phyloP scores from a whole-genome alignment of 2,888 invertebrate genomes.

The Phrixothrix hirtus region DNA sequence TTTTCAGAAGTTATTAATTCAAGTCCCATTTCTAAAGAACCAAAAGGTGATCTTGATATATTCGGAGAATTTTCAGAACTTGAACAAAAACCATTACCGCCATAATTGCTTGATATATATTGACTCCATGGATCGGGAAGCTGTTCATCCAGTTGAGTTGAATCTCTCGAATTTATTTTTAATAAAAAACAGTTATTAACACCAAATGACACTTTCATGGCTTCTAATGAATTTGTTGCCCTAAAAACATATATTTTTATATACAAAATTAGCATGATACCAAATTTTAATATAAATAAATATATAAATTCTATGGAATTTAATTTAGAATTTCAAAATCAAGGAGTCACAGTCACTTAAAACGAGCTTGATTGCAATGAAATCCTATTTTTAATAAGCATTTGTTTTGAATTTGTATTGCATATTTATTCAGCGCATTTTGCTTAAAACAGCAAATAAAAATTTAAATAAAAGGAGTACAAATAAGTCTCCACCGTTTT shows the following conservation, averaged over 20 bases:
- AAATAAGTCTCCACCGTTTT: too few relatives aligned
- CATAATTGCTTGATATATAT: constrained; percentile 65
- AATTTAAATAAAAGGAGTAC: too few relatives aligned
- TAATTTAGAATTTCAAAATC: too few relatives aligned
- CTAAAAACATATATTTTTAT: constrained; percentile 58
- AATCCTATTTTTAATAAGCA: too few relatives aligned
- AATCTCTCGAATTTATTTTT: constrained; percentile 81
- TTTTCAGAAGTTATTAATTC: constrained; percentile 55
- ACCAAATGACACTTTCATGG: constrained; percentile 86
- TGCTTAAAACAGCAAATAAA: too few relatives aligned
- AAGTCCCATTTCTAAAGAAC: constrained; percentile 58
- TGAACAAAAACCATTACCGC: constrained; percentile 7
- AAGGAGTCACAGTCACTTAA: too few relatives aligned
- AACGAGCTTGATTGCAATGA: too few relatives aligned
- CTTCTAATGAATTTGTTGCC: constrained; percentile 81
- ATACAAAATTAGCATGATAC: constrained; percentile 1
- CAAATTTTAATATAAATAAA: too few relatives aligned
- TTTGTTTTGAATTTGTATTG: too few relatives aligned
- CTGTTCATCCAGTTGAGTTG: constrained; percentile 59
- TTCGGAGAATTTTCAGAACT: constrained; percentile 46
- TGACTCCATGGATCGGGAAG: constrained; percentile 85
- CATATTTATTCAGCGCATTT: too few relatives aligned
- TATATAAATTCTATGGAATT: too few relatives aligned
- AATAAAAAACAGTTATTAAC: constrained; percentile 85
- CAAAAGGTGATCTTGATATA: constrained; percentile 31